phyloP scores from a whole-genome alignment of 2,797 vertebrate genomes.

The Tenualosa ilisha region DNA sequence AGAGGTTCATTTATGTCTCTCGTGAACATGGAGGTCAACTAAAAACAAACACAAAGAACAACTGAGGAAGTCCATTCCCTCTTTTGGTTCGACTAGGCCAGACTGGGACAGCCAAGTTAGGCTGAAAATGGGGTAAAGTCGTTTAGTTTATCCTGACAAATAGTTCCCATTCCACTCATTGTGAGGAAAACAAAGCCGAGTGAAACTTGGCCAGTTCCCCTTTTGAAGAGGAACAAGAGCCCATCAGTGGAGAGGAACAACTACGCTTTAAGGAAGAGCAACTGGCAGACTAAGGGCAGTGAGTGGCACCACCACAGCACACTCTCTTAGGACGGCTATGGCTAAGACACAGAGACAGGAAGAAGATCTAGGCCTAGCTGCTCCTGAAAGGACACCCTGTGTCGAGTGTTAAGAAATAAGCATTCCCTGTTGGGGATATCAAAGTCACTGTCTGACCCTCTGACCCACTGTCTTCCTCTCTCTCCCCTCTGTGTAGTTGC shows the following conservation, averaged over 20 bases:
- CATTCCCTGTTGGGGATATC: not conserved
- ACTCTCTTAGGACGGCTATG: not conserved
- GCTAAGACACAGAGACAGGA: not conserved
- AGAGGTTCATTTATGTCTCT: not conserved
- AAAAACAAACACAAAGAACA: not conserved
- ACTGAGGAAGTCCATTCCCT: not conserved
- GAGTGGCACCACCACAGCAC: not conserved
- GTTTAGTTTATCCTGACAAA: not conserved
- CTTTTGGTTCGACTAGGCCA: not conserved
- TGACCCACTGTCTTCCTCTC: conserved; percentile 50
- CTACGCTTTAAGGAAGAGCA: not conserved
- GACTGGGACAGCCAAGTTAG: not conserved
- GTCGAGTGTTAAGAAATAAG: not conserved
- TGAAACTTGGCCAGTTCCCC: conserved; percentile 2
- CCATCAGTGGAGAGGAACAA: not conserved
- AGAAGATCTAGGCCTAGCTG: not conserved
- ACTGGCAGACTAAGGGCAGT: not conserved
- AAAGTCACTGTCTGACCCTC: not conserved
- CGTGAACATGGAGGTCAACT: not conserved
- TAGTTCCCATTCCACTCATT: conserved; percentile 11
- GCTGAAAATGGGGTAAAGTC: not conserved
- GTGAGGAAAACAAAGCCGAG: not conserved
- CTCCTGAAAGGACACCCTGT: not conserved
- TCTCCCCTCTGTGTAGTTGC: conserved; percentile 42
- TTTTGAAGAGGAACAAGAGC: conserved; percentile 2